Percentiles rank a stretch among this genome's conserved stretches.
These are phyloP conservation scores for Piaya cayana DNA, from an alignment of 2,113 vertebrate species.

Conservation along the genomic window DNA sequence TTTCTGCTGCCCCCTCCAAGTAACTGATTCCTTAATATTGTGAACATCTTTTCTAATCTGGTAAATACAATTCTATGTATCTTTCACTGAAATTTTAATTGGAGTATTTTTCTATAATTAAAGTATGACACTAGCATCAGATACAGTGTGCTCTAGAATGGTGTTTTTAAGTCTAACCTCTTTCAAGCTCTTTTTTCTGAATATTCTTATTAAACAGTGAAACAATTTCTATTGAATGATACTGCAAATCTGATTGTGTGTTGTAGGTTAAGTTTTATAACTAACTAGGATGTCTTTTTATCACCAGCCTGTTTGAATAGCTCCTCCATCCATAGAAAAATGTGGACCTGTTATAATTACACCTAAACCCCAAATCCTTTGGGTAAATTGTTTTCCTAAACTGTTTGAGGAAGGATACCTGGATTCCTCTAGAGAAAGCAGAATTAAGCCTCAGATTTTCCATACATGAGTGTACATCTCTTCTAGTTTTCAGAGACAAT, in stretches of 20 bases:
- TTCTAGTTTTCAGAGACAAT: neutral
- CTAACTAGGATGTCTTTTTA: neutral
- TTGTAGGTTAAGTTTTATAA: neutral
- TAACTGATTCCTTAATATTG: neutral
- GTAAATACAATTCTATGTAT: neutral
- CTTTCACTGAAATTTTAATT: neutral
- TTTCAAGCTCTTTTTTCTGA: neutral
- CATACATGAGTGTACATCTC: neutral
- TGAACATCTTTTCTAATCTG: neutral
- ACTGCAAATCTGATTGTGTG: neutral
- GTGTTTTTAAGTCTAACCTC: neutral
- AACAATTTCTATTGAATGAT: neutral
- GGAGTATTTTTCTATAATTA: neutral
- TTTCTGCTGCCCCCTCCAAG: neutral
- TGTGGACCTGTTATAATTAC: constrained; percentile 56
- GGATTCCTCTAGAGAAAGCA: constrained; percentile 54
- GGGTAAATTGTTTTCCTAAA: constrained; percentile 58
- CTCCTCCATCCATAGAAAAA: constrained; percentile 31
- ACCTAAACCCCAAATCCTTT: constrained; percentile 73
- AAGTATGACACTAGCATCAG: neutral
- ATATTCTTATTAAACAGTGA: neutral
- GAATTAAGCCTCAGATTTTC: neutral
- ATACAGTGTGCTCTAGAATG: neutral
- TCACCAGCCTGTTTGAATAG: neutral
- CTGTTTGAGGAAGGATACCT: constrained; percentile 71